A percentile compares a stretch with the other conserved stretches of the same genome.
Conservation (phyloP, 2,888 invertebrate genomes). For the Kryphioiulus occultus region DNA sequence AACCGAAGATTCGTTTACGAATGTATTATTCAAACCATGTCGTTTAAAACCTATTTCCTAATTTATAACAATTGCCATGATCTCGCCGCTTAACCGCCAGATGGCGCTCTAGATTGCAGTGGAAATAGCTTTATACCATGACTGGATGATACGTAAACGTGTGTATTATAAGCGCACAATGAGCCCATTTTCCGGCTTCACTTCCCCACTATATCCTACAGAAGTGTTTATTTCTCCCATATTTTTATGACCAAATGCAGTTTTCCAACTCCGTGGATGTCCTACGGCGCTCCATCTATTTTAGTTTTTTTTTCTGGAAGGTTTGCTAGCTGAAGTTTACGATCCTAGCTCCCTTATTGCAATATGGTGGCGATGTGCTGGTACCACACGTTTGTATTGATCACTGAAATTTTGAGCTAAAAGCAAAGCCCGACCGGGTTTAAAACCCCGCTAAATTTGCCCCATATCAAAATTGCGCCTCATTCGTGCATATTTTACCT, state of each 20-base stretch:
- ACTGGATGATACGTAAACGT: neutral
- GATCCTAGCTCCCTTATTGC: neutral
- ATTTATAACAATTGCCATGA: too few species aligned
- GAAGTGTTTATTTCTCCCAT: slow-evolving; percentile 7
- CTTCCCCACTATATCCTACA: neutral
- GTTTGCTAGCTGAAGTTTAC: neutral
- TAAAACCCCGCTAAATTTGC: neutral
- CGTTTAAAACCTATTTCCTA: too few species aligned
- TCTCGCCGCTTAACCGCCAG: neutral
- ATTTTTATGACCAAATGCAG: neutral
- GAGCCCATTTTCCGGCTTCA: neutral
- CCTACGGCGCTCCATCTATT: neutral
- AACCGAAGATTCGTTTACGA: too few species aligned
- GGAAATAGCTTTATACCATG: neutral
- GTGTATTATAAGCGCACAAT: neutral
- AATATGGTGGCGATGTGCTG: neutral
- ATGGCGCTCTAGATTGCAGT: neutral
- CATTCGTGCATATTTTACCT: neutral
- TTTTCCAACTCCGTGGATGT: neutral
- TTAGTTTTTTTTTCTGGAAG: neutral
- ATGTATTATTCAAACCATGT: too few species aligned
- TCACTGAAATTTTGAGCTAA: neutral
- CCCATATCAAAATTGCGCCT: neutral
- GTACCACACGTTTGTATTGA: neutral
- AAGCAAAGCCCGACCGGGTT: neutral